Conservation (phyloP, 2,797 vertebrate genomes). For the Hydrolagus colliei region DNA sequence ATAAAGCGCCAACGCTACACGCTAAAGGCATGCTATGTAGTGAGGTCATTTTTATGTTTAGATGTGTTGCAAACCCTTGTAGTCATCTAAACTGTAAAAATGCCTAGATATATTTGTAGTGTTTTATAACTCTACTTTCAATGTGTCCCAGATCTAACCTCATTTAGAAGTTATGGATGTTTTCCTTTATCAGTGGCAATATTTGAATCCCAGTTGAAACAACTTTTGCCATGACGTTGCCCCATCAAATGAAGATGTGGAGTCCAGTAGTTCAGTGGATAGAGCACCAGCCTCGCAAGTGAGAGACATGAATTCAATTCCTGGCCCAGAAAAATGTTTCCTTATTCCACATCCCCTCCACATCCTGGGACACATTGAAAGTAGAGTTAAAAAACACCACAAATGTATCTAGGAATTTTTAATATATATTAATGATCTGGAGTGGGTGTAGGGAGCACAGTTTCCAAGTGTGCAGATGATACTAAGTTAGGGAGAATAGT, state of each 20-base stretch:
- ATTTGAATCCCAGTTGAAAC: not conserved
- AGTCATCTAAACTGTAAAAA: not conserved
- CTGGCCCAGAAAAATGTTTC: too few relatives aligned
- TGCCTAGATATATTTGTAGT: not conserved
- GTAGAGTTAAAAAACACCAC: not conserved
- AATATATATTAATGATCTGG: too few relatives aligned
- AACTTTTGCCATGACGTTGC: not conserved
- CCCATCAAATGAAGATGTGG: not conserved
- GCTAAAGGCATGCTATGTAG: not conserved
- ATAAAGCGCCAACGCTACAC: not conserved
- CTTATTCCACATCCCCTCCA: too few relatives aligned
- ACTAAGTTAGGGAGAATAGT: too few relatives aligned
- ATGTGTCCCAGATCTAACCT: not conserved
- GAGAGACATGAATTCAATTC: too few relatives aligned
- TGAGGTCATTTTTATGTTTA: not conserved
- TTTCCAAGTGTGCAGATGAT: too few relatives aligned
- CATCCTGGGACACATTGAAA: not conserved
- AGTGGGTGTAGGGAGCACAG: too few relatives aligned
- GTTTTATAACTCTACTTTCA: not conserved
- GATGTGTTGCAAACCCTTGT: not conserved
- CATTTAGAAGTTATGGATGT: not conserved
- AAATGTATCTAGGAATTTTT: not conserved
- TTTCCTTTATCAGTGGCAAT: not conserved
- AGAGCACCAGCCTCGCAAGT: too few relatives aligned
- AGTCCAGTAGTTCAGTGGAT: too few relatives aligned